phyloP scores from a whole-genome alignment of 2,888 invertebrate genomes.

The Anticlea derivata region DNA sequence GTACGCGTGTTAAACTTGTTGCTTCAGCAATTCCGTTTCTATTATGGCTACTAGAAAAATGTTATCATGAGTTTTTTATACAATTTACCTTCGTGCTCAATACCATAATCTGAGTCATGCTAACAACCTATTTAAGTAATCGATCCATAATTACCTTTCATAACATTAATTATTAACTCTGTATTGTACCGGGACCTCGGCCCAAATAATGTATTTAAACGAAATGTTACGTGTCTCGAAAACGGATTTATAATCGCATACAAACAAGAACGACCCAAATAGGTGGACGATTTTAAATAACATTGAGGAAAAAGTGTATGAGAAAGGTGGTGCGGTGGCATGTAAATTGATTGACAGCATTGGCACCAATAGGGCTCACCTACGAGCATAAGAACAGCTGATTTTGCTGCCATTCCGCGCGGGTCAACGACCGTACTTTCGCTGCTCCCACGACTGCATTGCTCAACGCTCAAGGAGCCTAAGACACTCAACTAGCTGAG shows the following conservation, averaged over 20 bases:
- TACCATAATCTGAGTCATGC: conserved; percentile 1
- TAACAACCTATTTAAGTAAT: not conserved
- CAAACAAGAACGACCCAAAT: conserved; percentile 26
- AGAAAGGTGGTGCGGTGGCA: conserved; percentile 32
- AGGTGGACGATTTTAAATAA: conserved; percentile 20
- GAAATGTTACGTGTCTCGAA: conserved; percentile 34
- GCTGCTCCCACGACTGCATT: conserved; percentile 77
- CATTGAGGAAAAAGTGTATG: conserved; percentile 23
- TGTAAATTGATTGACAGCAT: conserved; percentile 43
- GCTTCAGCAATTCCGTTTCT: conserved; percentile 11
- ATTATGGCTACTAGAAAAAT: not conserved
- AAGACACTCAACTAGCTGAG: conserved; percentile 45
- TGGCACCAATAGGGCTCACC: conserved; percentile 45
- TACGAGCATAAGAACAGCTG: conserved; percentile 74
- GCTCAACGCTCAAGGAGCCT: conserved; percentile 62
- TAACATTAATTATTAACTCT: conserved; percentile 21
- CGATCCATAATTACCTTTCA: conserved; percentile 14
- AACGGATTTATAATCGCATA: conserved; percentile 31
- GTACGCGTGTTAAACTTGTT: conserved; percentile 38
- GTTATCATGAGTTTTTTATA: not conserved
- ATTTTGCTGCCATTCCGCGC: conserved; percentile 67
- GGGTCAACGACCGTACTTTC: conserved; percentile 79
- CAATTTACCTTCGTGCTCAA: not conserved
- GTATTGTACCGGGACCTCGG: conserved; percentile 33
- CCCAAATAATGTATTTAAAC: conserved; percentile 27